Percentiles rank a stretch among this genome's conserved stretches.
phyloP scores from a whole-genome alignment of 2,113 vertebrate genomes.

The Rousettus leschenaultii region DNA sequence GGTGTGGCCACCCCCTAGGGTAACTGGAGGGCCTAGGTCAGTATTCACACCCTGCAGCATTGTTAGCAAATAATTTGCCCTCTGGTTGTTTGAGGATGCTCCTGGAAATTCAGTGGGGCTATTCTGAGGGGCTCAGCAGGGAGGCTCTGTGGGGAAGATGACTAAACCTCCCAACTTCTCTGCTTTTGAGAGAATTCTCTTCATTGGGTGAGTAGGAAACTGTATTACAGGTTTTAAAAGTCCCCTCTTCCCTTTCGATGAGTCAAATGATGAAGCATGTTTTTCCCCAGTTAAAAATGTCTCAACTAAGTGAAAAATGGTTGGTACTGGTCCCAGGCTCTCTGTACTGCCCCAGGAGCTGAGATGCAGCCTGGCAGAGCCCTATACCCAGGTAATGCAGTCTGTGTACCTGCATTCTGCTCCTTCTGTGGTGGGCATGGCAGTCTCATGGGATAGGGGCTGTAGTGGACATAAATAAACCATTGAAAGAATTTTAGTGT shows the following conservation, averaged over 20 bases:
- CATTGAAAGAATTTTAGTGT: background rate
- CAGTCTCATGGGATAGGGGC: background rate
- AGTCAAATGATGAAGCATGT: conserved; percentile 16
- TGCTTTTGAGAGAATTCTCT: conserved; percentile 51
- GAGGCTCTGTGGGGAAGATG: conserved; percentile 45
- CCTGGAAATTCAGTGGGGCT: background rate
- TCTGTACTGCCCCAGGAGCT: background rate
- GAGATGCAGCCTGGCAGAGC: background rate
- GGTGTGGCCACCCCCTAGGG: conserved; percentile 13
- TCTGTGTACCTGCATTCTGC: background rate
- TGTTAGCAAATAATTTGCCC: conserved; percentile 71
- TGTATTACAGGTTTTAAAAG: background rate
- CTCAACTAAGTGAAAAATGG: background rate
- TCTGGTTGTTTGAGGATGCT: background rate
- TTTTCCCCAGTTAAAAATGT: background rate
- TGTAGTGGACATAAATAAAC: background rate
- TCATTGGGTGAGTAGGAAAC: conserved; percentile 60
- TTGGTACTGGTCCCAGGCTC: background rate
- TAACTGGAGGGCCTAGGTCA: background rate
- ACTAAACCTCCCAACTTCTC: conserved; percentile 12
- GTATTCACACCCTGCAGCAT: background rate
- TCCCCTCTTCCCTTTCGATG: background rate
- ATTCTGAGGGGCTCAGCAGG: background rate
- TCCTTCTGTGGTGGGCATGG: background rate
- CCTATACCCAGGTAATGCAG: background rate